Evolutionary conservation across 2,113 vertebrate species (phyloP), one percentile per base, ranked within the genome.

Genomic region (Eidolon helvum): DNA sequence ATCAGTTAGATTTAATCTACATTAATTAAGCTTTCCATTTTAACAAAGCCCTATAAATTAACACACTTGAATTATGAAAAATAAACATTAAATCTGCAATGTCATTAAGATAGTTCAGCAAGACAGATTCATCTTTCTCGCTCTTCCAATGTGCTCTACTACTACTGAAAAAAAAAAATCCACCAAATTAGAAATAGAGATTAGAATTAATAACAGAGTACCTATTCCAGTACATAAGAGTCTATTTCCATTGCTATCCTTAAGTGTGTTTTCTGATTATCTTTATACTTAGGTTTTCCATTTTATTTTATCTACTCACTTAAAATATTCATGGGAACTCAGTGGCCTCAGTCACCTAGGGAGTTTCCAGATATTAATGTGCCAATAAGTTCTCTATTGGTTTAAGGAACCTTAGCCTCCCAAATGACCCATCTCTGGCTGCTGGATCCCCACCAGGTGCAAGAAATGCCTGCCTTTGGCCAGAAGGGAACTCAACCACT

Each of bases 1-100:
- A 96, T 94, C 97, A 97, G 75, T 97, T 98, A 98, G 80, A 96
- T 71, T 97, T 98, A 97, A 97, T 98, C 95, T 95, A 61, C 1
- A 11, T 97, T 98, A 98, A 98, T 97, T 97, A 97, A 95, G 78
- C 82, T 92, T 97, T 97, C 40, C 30, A 88, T 97, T 98, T 98
- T 93, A 91, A 95, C 96, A 95, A 97, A 98, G 71, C 48, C 97
- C 78, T 92, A 91, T 85, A 50, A 50, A 97, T 97, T 97, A 98
- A 96, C 28, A 94, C 65, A 91, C 90, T 96, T 93, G 66, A 95
- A 97, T 97, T 84, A 96, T 12, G 63, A 97, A 97, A 98, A 98
- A 96, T 93, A 96, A 89, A 97, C 91, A 90, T 59, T 92, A 96
- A 95, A 72, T 92, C 90, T 96, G 53, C 93, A 90, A 55, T 69